Base-by-base conservation (phyloP, 2,113 vertebrate species). In the Mesoclemmys tuberculata region DNA sequence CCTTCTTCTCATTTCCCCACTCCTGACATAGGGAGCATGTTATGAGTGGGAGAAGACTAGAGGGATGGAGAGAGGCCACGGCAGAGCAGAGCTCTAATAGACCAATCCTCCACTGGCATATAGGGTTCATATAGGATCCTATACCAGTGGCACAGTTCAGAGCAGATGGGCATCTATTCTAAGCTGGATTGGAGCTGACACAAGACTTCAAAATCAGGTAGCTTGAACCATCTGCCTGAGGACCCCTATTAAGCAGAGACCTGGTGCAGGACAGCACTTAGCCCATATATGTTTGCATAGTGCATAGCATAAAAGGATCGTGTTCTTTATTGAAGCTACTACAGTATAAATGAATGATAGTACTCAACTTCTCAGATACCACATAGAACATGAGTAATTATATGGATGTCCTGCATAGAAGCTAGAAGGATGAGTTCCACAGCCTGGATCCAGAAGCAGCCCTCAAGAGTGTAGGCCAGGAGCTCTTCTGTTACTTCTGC, bases 241-340 rank as follows among this genome's bases (percentile, higher is more conserved):
- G 51, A 52, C 51, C 51, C 51, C 14, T 52, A 52, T 16, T 5
- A 52, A 52, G 51, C 16, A 29, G 48, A 26, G 31, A 48, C 90
- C 77, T 80, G 71, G 27, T 9, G 2, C 48, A 35, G 51, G 88
- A 54, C 3, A 16, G 18, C 87, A n/a, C 3, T 1, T n/a, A 5
- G 0, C 11, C 3, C 31, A 52, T 52, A 14, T 19, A 1, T 0
- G 0, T 0, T 54, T 58, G 80, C 26, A 56, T 41, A 18, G 13
- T 7, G 24, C 79, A 19, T 38, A 46, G 83, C 58, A 55, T 87
- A 81, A n/a, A 19, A 80, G 49, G 26, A 26, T 19, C 84, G 58
- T 75, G 82, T 24, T 78, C 86, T 29, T 81, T 29, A 11, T 7
- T 29, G 52, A 80, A 61, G 41, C 13, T 41, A 26, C 46, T 0